Base-by-base conservation (phyloP, 2,888 invertebrate genomes). In the Carabus problematicus region DNA sequence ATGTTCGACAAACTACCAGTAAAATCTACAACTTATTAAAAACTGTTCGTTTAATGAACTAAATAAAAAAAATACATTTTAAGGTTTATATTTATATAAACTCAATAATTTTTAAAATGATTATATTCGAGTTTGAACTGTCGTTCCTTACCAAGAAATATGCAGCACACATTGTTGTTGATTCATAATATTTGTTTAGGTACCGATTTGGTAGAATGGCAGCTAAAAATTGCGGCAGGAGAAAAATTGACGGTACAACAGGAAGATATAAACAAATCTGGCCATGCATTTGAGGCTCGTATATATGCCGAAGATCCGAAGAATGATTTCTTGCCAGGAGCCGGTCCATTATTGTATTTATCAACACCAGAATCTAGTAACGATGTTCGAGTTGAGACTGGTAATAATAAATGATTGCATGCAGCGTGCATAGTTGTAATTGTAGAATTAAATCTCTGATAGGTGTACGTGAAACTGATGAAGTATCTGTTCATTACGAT, bases 201-300 rank as follows among this genome's bases (percentile, higher is more conserved):
- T 12, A 92, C 93, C 0, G 99, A 99, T 84, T 85, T 99, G 72
- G 99, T 99, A 0, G 98, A 99, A 79, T 99, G 98, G 99, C 99
- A 99, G 82, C 83, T 95, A 7, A 88, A 89, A 79, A 89, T 98
- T 54, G 98, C 98, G 0, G 86, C 92, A 41, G 97, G 98, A 0
- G 95, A 97, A 78, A 85, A 86, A 49, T 82, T 98, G 11, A 97
- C 98, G 0, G 73, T 91, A 0, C 85, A 83, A 0, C 98, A 99
- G 79, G 87, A 90, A 0, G 87, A 97, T 72, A 91, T 98, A 58
- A 79, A 82, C 4, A 83, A 92, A 0, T 85, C 83, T 0, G 98
- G 98, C 0, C 97, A 98, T 81, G 91, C 98, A 0, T 95, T 99
- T 74, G 98, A 99, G 83, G 97, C 97, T 39, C 86, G 98, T 72